Conservation (phyloP, 2,797 vertebrate genomes). For the Gymnothorax javanicus region DNA sequence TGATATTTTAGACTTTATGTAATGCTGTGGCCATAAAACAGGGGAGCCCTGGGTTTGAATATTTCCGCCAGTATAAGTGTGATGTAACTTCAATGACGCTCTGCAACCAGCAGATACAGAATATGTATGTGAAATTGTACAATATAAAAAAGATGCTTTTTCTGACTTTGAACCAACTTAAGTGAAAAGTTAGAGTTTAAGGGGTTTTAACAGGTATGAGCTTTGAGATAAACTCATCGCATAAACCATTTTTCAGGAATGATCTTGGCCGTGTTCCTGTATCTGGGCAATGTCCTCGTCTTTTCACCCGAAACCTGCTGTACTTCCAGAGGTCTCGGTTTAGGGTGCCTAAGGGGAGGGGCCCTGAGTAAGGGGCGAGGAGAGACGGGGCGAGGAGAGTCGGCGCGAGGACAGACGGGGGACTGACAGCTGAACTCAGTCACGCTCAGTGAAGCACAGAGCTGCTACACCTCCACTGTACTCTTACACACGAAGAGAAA, state of each 20-base stretch:
- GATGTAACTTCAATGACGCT: no score
- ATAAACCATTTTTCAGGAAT: constrained; percentile 73
- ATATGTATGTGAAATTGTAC: no score
- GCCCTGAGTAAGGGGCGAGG: constrained; percentile 57
- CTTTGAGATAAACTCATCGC: background rate
- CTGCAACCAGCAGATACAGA: no score
- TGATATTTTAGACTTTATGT: no score
- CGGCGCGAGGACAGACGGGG: constrained; percentile 14
- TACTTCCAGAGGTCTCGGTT: constrained; percentile 82
- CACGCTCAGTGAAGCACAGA: background rate
- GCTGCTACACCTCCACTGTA: background rate
- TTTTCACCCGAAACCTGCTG: constrained; percentile 86
- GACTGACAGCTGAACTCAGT: background rate
- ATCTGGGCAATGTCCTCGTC: constrained; percentile 79
- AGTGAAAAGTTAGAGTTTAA: no score
- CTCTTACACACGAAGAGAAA: background rate
- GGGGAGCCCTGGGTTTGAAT: no score
- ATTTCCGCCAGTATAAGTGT: no score
- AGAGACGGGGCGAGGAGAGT: constrained; percentile 47
- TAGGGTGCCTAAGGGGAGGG: constrained; percentile 72
- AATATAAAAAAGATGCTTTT: no score
- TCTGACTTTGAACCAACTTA: no score
- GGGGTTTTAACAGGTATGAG: no score
- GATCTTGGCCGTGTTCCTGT: constrained; percentile 79
- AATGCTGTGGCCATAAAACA: no score